phyloP scores from a whole-genome alignment of 92 coral and sea anemone genomes.

The Parazoanthus darwini region DNA sequence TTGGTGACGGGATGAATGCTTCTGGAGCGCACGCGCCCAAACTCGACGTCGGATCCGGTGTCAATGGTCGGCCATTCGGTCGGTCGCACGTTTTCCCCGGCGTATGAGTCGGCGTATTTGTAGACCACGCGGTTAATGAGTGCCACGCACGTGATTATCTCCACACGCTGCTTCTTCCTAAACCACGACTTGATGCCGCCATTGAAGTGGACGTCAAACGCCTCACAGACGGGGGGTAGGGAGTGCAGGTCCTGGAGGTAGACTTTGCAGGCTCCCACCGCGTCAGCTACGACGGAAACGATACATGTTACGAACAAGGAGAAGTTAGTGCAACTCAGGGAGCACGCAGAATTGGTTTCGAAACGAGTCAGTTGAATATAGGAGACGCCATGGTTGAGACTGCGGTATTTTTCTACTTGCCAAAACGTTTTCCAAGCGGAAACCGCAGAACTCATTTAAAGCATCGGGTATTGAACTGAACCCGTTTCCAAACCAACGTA shows the following conservation, averaged over 20 bases:
- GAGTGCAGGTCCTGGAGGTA: constrained; percentile 55
- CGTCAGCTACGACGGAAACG: constrained; percentile 15
- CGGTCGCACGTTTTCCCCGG: constrained; percentile 36
- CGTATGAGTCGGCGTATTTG: constrained; percentile 43
- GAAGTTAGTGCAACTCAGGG: too few relatives aligned
- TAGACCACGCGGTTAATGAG: constrained; percentile 40
- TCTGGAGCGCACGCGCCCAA: constrained; percentile 40
- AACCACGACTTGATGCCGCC: constrained; percentile 52
- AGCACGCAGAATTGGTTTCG: too few relatives aligned
- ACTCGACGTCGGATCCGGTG: constrained; percentile 34
- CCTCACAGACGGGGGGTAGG: constrained; percentile 40
- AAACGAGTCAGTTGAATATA: too few relatives aligned
- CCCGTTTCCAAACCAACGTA: too few relatives aligned
- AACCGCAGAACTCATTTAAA: too few relatives aligned
- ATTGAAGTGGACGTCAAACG: constrained; percentile 47
- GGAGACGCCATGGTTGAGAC: too few relatives aligned
- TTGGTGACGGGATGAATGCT: constrained; percentile 43
- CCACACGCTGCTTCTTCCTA: constrained; percentile 44
- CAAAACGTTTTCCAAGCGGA: too few relatives aligned
- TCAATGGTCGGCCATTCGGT: constrained; percentile 42
- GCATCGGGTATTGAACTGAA: too few relatives aligned
- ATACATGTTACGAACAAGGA: too few relatives aligned
- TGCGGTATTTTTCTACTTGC: too few relatives aligned
- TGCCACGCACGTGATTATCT: constrained; percentile 46
- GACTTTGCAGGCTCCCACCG: constrained; percentile 53